These are phyloP conservation scores for Vandiemenella viatica DNA, from an alignment of 2,888 invertebrate genomes.

Conservation along the genomic window DNA sequence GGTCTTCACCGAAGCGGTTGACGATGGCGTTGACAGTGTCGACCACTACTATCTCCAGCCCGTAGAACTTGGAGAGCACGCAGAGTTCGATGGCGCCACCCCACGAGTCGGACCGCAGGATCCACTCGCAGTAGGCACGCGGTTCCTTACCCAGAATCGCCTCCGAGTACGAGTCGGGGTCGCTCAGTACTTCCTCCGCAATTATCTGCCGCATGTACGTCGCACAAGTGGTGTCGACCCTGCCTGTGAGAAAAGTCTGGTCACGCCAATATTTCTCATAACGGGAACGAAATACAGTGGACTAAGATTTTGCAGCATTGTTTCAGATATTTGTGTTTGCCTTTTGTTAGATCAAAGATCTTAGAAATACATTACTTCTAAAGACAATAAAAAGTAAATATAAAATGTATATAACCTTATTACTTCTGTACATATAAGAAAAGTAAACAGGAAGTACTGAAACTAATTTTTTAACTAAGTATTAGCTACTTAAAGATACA, in stretches of 20 bases:
- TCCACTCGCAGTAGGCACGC: slow-evolving; percentile 79
- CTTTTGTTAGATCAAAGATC: no score
- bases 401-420: no score
- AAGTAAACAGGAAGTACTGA: no score
- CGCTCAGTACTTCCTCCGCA: slow-evolving; percentile 63
- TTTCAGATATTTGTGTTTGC: no score
- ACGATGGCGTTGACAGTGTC: slow-evolving; percentile 81
- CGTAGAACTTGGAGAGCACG: slow-evolving; percentile 69
- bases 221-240: slow-evolving; percentile 58
- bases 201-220: slow-evolving; percentile 72
- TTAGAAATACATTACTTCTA: no score
- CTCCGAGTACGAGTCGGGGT: slow-evolving; percentile 64
- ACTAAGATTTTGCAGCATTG: no score
- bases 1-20: slow-evolving; percentile 87
- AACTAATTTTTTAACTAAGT: no score
- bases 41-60: slow-evolving; percentile 84
- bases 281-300: no score
- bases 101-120: slow-evolving; percentile 77
- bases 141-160: slow-evolving; percentile 76
- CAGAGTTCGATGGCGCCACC: slow-evolving; percentile 92
- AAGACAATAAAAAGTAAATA: no score
- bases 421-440: no score
- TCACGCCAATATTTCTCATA: no score
- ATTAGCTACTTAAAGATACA: no score
- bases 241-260: slow-evolving; percentile 35